Base-by-base conservation (phyloP, 2,797 vertebrate species). In the Staurois parvus region DNA sequence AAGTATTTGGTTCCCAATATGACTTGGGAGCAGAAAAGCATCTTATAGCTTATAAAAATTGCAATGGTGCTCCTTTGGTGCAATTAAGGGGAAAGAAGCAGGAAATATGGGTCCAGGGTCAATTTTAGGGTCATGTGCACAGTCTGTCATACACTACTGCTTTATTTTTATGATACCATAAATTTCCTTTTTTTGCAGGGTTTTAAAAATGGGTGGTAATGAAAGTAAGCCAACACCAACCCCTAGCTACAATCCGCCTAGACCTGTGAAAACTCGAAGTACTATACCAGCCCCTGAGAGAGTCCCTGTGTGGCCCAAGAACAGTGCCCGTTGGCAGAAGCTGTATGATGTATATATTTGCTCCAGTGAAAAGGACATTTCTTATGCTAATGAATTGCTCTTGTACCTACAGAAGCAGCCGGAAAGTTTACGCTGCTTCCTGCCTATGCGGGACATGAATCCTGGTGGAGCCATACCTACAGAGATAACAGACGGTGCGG, bases 331-430 rank as follows among this genome's bases (percentile, higher is more conserved):
- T 37, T 96, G 94, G 95, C 91, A 76, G 84, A 92, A 90, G 52
- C 91, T 79, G 74, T 98, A 96, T 0, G 97, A 99, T 0, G 90
- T 97, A 24, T 95, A 95, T 12, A 92, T 99, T 89, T 99, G 97
- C 84, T 95, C 98, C 92, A 97, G 95, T 0, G 89, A 92, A 48
- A 90, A 83, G 13, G 94, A 96, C 88, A 37, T 89, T 37, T 90
- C 84, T 0, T 93, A 95, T 15, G 97, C 95, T 1, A 87, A 88
- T 30, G 90, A 92, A 48, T 88, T 98, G 89, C 95, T 95, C 12
- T 93, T 93, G 70, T 97, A 95, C 90, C 90, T 98, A 76, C 97
- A 98, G 82, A 69, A 85, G 0, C 89, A 94, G 0, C 90, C 93
- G 0, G 81, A 89, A 70, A 74, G 88, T 30, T 91, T 98, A 8